Evolutionary conservation across 2,113 vertebrate species (phyloP).

Genomic region (Monopterus albus): DNA sequence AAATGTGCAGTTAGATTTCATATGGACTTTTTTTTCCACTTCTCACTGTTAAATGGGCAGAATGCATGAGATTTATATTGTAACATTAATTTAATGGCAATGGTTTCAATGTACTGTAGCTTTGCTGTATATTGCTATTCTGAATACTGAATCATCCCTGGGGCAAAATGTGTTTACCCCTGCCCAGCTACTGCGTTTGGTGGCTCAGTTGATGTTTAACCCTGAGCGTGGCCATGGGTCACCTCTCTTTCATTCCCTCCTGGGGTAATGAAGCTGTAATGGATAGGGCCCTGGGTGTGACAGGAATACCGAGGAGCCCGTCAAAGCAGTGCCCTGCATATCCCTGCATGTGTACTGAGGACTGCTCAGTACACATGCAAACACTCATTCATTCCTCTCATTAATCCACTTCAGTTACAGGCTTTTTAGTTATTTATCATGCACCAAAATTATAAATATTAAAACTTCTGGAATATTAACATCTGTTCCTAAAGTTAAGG

Average conservation of each 20-base stretch:
- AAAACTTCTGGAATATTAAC: not conserved
- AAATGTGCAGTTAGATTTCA: conserved; percentile 9
- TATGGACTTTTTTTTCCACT: not conserved
- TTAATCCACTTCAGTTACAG: conserved; percentile 24
- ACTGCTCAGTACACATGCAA: conserved; percentile 61
- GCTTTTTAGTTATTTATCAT: conserved; percentile 17
- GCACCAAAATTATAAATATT: not conserved
- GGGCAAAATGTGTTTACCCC: conserved; percentile 44
- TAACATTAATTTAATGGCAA: not conserved
- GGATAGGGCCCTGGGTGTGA: conserved; percentile 72
- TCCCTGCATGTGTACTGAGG: conserved; percentile 53
- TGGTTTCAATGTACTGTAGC: not conserved
- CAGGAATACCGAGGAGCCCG: conserved; percentile 68
- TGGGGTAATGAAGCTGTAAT: conserved; percentile 76
- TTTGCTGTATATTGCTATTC: not conserved
- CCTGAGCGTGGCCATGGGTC: conserved; percentile 56
- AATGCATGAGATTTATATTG: not conserved
- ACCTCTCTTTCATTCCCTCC: conserved; percentile 63
- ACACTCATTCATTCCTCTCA: conserved; percentile 45
- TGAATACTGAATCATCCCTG: conserved; percentile 8
- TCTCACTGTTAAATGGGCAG: not conserved
- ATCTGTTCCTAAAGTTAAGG: too few species aligned
- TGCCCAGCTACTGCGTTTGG: conserved; percentile 39
- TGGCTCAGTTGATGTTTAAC: conserved; percentile 63
- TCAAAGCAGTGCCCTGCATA: conserved; percentile 59